Evolutionary conservation across 2,113 vertebrate species (phyloP), one percentile per base, ranked within the genome.

Genomic region (Enhydra lutris): DNA sequence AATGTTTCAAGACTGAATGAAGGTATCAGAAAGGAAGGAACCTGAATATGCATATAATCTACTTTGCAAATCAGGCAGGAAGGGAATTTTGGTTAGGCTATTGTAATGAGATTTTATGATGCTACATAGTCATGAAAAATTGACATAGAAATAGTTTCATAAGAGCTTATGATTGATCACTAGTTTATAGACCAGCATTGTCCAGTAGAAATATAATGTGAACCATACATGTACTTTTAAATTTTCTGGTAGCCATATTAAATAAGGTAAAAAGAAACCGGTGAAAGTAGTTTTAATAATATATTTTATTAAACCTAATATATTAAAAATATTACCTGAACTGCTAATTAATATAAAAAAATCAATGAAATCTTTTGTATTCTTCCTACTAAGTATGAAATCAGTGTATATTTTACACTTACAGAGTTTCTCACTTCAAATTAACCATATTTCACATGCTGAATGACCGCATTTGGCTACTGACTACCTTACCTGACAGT

Each of bases 21-120:
- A 81, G 42, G n/a, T 55, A 84, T 61, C 26, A 92, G 71, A 94
- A 84, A 93, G 73, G 36, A 85, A 89, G 47, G 78, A 94, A 85
- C 52, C 14, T 63, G 34, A 94, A 89, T 96, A 42, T 85, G 52
- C 69, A 89, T 96, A 36, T 89, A 63, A 76, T 86, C 24, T 69
- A 36, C n/a, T 76, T 76, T 94, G 42, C 13, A 94, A 82, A 79
- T 95, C 65, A 67, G n/a, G 3, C 29, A 45, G 15, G 76, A 65
- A 88, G 87, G 55, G 23, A 91, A 42, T 88, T 96, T 96, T 95
- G n/a, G 6, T 74, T 87, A 91, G 24, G n/a, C 18, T 89, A 2
- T 89, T 89, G 11, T 88, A 83, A 95, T 95, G 55, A 80, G 24
- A 50, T 92, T 92, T 96, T 84, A 78, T 94, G 55, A 69, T 89